Conservation (phyloP, 2,888 invertebrate species). For the Ariolimax columbianus region DNA sequence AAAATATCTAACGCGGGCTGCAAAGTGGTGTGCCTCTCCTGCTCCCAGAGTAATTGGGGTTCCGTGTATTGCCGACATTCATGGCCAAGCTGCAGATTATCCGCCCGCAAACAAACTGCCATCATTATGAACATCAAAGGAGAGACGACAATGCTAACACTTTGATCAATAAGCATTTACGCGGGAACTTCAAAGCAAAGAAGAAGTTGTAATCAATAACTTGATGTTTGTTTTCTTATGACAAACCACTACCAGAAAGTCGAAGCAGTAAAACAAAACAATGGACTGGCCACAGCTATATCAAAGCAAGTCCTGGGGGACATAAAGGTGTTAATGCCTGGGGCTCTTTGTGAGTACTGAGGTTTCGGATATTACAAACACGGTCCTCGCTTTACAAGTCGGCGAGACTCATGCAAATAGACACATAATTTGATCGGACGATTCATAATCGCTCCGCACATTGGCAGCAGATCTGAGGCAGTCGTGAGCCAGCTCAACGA, state of each 20-base stretch:
- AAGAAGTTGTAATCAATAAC: conserved; percentile 32
- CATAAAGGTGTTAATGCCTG: conserved; percentile 18
- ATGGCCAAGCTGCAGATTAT: neutral
- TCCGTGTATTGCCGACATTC: conserved; percentile 25
- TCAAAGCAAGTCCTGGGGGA: neutral
- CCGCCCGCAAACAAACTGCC: conserved; percentile 26
- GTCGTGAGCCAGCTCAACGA: too few species aligned
- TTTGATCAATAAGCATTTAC: conserved; percentile 35
- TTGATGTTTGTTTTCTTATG: conserved; percentile 34
- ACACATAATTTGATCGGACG: neutral
- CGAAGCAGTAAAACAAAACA: neutral
- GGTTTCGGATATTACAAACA: neutral
- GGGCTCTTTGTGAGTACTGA: neutral
- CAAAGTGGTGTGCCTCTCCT: neutral
- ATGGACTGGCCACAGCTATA: neutral
- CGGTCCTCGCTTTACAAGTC: neutral
- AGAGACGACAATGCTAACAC: conserved; percentile 29
- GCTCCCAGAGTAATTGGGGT: conserved; percentile 19
- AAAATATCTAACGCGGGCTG: neutral
- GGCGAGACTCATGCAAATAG: neutral
- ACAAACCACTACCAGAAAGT: neutral
- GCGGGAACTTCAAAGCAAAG: conserved; percentile 33
- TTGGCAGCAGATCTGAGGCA: neutral
- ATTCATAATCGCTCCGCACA: neutral
- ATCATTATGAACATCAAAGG: conserved; percentile 41